Base-by-base conservation (phyloP, 2,888 invertebrate species). In the Tinea trinotella region DNA sequence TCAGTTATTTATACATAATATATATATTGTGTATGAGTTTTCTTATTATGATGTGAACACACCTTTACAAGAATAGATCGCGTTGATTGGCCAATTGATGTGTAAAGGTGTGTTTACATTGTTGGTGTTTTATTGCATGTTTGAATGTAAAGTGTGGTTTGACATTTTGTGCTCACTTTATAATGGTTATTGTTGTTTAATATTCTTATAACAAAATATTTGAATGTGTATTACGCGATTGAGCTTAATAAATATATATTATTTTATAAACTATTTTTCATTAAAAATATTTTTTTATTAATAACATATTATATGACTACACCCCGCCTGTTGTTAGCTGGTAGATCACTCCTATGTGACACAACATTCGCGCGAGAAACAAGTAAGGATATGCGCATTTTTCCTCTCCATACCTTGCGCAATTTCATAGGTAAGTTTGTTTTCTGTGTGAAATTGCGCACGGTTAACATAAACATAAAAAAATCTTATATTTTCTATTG, bases 141-240 rank as follows among this genome's bases (percentile, higher is more conserved):
- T 40, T 40, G 40, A 15, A 13, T 15, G 40, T 40, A 7, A 2
- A 7, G 40, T 40, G 40, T 15, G 40, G 40, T 30, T 30, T 30
- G 30, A 30, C 7, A n/a, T 40, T 40, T 40, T 40, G 12, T 40
- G 40, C 40, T 40, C 40, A 40, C 30, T 30, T 40, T 40, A 13
- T 40, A 13, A 40, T 40, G 7, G 30, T 30, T 30, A 40, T 15
- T 40, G 40, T 40, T 24, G 9, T 24, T 24, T 40, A 35, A 12
- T 35, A 35, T 12, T 35, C 4, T 35, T 35, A 40, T 40, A 6
- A 40, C 9, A 15, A 40, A 40, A 13, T 40, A 40, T 40, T 35
- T 35, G 10, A 40, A 3, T 13, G 15, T 24, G 6, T 13, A 40
- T 40, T 40, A 15, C n/a, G 15, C 2, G 40, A 40, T 40, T 40